Evolutionary conservation across 2,113 vertebrate genomes (phyloP).

Genomic region (Dasyornis broadbenti): DNA sequence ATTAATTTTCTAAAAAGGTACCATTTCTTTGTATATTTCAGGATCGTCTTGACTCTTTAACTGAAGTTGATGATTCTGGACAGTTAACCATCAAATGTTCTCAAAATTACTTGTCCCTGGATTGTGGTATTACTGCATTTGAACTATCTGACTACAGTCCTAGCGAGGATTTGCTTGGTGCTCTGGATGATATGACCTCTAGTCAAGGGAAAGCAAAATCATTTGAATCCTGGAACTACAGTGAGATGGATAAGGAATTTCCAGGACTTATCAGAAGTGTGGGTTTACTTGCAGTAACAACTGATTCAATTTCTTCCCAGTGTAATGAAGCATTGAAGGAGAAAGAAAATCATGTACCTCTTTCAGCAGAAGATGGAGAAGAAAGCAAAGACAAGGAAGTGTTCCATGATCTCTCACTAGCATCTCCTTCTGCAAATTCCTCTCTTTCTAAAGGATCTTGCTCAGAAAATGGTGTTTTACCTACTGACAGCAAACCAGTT

Average conservation of each 20-base stretch:
- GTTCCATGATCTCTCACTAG: not conserved
- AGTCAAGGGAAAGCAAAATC: conserved; percentile 70
- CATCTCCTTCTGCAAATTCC: not conserved
- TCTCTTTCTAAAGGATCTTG: conserved; percentile 6
- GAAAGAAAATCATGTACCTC: conserved; percentile 14
- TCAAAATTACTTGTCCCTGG: conserved; percentile 94
- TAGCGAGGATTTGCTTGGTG: conserved; percentile 80
- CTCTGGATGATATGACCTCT: conserved; percentile 63
- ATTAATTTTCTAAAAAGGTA: not conserved
- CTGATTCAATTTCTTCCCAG: conserved; percentile 64
- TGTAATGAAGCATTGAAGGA: conserved; percentile 55
- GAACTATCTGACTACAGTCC: conserved; percentile 96
- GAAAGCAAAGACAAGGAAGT: not conserved
- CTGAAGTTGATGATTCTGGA: conserved; percentile 94
- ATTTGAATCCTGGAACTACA: conserved; percentile 76
- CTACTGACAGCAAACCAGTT: not conserved
- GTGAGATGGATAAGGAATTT: conserved; percentile 80
- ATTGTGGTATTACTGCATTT: conserved; percentile 97
- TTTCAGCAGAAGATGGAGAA: conserved; percentile 30
- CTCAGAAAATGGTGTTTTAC: conserved; percentile 2
- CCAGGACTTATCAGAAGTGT: conserved; percentile 82
- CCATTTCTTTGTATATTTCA: conserved; percentile 65
- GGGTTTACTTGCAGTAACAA: conserved; percentile 78
- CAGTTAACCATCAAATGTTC: conserved; percentile 97
- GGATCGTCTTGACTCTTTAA: conserved; percentile 92